Conservation (phyloP, 1,140 invertebrate genomes). For the Leucophenga varia region DNA sequence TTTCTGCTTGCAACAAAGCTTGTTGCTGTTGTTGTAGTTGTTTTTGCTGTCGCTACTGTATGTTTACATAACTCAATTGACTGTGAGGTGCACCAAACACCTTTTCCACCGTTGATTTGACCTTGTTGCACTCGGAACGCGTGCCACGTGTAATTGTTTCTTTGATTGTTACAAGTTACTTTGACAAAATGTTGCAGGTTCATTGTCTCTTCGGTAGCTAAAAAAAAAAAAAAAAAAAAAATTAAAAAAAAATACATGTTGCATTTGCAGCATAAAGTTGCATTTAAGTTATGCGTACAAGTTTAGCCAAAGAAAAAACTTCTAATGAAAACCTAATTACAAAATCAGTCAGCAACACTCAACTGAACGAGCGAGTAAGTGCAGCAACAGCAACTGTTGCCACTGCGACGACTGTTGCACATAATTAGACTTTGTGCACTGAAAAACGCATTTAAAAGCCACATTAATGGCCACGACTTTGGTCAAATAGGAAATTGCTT, state of each 20-base stretch:
- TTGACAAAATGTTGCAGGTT: too few species aligned
- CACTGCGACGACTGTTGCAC: slow-evolving; percentile 29
- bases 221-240: slow-evolving; percentile 1
- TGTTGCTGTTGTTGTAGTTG: slow-evolving; percentile 5
- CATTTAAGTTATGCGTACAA: too few species aligned
- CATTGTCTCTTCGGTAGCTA: neutral
- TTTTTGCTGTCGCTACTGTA: slow-evolving; percentile 37
- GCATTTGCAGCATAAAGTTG: slow-evolving; percentile 29
- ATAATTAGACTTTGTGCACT: slow-evolving; percentile 45
- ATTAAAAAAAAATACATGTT: neutral
- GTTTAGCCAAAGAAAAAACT: too few species aligned
- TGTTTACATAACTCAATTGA: slow-evolving; percentile 53
- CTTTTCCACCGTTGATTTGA: slow-evolving; percentile 30
- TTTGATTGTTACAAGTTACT: too few species aligned
- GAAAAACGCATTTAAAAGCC: slow-evolving; percentile 52
- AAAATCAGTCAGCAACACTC: slow-evolving; percentile 46
- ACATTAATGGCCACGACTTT: slow-evolving; percentile 51
- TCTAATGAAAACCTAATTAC: slow-evolving; percentile 54
- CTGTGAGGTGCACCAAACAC: slow-evolving; percentile 6
- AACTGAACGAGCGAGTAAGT: too few species aligned
- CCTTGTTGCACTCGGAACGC: slow-evolving; percentile 13
- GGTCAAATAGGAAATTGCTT: slow-evolving; percentile 50
- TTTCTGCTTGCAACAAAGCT: slow-evolving; percentile 16
- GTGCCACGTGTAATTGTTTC: too few species aligned
- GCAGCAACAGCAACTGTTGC: neutral